Percentiles rank a stretch among this genome's conserved stretches.
These are phyloP conservation scores for Germaria angustata DNA, from an alignment of 2,888 invertebrate species.

Conservation along the genomic window DNA sequence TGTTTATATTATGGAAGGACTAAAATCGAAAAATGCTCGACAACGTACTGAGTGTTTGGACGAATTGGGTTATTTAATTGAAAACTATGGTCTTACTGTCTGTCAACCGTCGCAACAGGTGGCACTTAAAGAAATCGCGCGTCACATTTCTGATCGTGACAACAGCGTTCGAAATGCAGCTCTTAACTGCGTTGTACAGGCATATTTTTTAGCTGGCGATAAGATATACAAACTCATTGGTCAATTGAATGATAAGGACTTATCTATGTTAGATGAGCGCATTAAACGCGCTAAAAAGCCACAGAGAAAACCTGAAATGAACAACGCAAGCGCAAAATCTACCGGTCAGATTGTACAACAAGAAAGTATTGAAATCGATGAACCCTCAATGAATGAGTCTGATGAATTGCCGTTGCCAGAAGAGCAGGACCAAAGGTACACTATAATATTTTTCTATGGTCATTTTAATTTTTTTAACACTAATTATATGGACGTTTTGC, in stretches of 20 bases:
- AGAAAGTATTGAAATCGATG: slow-evolving; percentile 79
- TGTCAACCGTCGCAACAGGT: slow-evolving; percentile 90
- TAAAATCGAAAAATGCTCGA: slow-evolving; percentile 97
- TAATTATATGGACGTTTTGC: neutral
- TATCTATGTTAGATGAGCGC: slow-evolving; percentile 95
- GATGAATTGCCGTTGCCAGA: slow-evolving; percentile 77
- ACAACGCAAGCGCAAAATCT: slow-evolving; percentile 70
- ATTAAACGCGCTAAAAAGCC: slow-evolving; percentile 93
- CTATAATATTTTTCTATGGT: neutral
- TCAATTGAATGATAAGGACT: slow-evolving; percentile 95
- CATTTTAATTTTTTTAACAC: neutral
- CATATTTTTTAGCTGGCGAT: slow-evolving; percentile 94
- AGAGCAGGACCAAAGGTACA: slow-evolving; percentile 69
- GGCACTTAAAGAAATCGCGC: slow-evolving; percentile 91
- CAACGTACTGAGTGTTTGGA: slow-evolving; percentile 98
- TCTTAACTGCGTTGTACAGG: slow-evolving; percentile 94
- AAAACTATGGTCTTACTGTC: slow-evolving; percentile 90
- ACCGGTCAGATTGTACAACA: slow-evolving; percentile 73
- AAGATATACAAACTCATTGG: slow-evolving; percentile 93
- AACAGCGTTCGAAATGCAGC: slow-evolving; percentile 97
- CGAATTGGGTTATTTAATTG: slow-evolving; percentile 92
- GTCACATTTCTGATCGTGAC: slow-evolving; percentile 97
- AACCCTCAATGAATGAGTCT: slow-evolving; percentile 77
- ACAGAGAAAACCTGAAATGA: slow-evolving; percentile 79
- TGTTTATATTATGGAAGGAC: slow-evolving; percentile 94